Base-by-base conservation (phyloP, 2,113 vertebrate genomes). In the Gulo gulo region DNA sequence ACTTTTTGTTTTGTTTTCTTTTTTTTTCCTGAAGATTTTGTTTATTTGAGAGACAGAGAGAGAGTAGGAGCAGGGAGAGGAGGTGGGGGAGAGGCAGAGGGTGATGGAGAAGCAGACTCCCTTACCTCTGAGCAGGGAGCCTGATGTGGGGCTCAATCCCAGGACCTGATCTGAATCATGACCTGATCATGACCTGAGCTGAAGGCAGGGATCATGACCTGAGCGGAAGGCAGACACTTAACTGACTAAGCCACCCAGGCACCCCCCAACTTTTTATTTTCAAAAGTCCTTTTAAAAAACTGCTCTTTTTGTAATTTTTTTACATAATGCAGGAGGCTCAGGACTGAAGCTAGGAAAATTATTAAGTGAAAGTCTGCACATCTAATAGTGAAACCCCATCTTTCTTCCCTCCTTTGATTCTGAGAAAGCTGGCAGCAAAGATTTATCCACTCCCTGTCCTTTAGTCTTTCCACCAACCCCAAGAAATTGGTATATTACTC, bases 251-350 rank as follows among this genome's bases (percentile, higher is more conserved):
- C 7, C 34, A n/a, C 65, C 65, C 65, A 36, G 34, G 67, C 1
- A 4, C 15, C 50, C 65, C 16, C 16, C 67, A n/a, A 4, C 7
- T n/a, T 69, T 69, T 69, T n/a, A 7, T 69, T 69, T 69, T 69
- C 34, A 18, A 42, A 94, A 36, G 4, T 59, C 14, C 50, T 78
- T 89, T 71, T 81, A 36, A 90, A 94, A 89, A 59, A 59, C 7
- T 63, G 13, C 34, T 34, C 13, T 76, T 96, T 96, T 87, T 76
- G 9, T 84, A 67, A 59, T 61, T 83, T 96, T 96, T 84, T 87
- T 69, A 67, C 10, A 36, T 42, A 74, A 85, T 36, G 8, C 18
- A 89, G 29, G 74, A 92, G 31, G 18, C 16, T 69, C 34, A 89
- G 34, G 82, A 57, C 9, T 65, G 34, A 91, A 89, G 47, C 52